Evolutionary conservation across 2,888 invertebrate genomes (phyloP).

Genomic region (Stenolophus ochropezus): DNA sequence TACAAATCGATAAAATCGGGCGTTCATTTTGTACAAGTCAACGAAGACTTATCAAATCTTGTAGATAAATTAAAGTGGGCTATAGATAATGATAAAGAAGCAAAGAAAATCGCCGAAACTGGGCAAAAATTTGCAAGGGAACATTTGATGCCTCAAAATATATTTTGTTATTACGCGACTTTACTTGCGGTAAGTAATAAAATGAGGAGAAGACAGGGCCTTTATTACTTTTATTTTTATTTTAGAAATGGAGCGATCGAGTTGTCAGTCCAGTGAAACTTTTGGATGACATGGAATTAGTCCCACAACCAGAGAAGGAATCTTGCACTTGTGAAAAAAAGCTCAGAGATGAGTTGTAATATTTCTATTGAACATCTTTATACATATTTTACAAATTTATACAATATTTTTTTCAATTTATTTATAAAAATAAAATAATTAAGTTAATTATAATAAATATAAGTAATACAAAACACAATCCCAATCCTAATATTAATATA

Average conservation of each 20-base stretch:
- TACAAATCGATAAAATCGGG: conserved; percentile 85
- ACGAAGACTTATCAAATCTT: conserved; percentile 87
- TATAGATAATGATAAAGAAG: conserved; percentile 81
- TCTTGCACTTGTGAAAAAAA: conserved; percentile 69
- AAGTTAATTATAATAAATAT: no score
- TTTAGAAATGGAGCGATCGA: conserved; percentile 84
- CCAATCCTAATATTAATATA: no score
- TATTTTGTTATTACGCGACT: conserved; percentile 91
- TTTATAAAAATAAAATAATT: no score
- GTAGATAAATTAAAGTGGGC: conserved; percentile 88
- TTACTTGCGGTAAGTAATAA: conserved; percentile 77
- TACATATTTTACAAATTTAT: no score
- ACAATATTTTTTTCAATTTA: no score
- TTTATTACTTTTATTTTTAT: conserved; percentile 64
- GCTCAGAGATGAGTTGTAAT: conserved; percentile 73
- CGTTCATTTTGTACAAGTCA: conserved; percentile 89
- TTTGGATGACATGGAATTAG: conserved; percentile 79
- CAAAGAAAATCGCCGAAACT: conserved; percentile 79
- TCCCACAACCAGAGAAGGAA: conserved; percentile 73
- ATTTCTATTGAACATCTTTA: conserved; percentile 17
- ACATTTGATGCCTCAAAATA: conserved; percentile 87
- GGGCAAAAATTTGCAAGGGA: conserved; percentile 84
- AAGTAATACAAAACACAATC: no score
- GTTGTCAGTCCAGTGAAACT: conserved; percentile 76
- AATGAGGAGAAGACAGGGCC: neutral